Evolutionary conservation across 2,113 vertebrate genomes (phyloP), one percentile per base, ranked within the genome.

Genomic region (Microcebus ravelobensis): DNA sequence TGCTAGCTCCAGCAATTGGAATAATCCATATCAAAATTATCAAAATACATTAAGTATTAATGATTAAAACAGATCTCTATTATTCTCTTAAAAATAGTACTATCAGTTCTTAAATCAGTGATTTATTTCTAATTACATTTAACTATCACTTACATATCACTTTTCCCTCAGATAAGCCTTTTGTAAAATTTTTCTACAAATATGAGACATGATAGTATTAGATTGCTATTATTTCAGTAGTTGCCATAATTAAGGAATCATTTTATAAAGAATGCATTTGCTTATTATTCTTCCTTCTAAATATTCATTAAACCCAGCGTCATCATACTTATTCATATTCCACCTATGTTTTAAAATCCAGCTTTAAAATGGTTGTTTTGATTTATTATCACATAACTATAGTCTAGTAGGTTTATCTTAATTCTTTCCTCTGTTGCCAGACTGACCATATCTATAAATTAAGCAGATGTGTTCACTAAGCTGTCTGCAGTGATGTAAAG

Each of bases 381-480:
- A 94, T 84, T 92, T 96, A 90, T 55, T 57, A 39, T 80, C 25
- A 70, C 23, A 18, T 52, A 87, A 81, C 29, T 52, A 23, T 73
- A 71, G 84, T 63, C 36, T 90, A 96, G 82, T 79, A 74, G 4
- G n/a, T 95, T 95, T 94, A 76, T 91, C 48, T 89, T 91, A 74
- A 94, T 94, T 84, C 42, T 96, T 90, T 90, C 59, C 48, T 97
- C 73, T 39, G 21, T 52, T 80, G 86, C 89, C 86, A 88, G n/a
- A 88, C 39, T 91, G 90, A 45, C 39, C 55, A 42, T 29, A 79
- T 73, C 57, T 59, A 61, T 87, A 94, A 97, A 92, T 79, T 77
- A 87, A 90, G 74, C 87, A 97, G 96, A 97, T 97, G 91, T 42
- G 15, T 61, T 79, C 39, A 9, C 68, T 96, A 89, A 94, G 81